Percentiles rank a stretch among this genome's conserved stretches.
Conservation (phyloP, 2,113 vertebrate species). For the Siphamia tubifer region DNA sequence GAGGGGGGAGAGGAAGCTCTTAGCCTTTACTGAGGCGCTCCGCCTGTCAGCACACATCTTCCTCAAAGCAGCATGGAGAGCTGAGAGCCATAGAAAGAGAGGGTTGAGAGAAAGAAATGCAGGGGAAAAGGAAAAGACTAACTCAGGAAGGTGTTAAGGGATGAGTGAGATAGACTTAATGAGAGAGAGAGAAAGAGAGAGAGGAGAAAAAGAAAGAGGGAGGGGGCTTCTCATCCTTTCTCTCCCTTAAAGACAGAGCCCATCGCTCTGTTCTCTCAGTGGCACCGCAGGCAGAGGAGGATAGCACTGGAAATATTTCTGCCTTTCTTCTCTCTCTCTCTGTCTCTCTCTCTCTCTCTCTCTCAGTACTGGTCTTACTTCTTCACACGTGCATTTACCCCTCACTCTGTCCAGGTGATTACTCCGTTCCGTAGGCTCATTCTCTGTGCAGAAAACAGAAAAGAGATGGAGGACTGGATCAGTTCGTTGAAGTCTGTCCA, state of each 20-base stretch:
- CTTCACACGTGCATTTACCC: neutral
- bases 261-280: slow-evolving; percentile 44
- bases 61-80: slow-evolving; percentile 49
- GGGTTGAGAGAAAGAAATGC: neutral
- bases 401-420: slow-evolving; percentile 83
- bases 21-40: slow-evolving; percentile 64
- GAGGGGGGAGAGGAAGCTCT: slow-evolving; percentile 40
- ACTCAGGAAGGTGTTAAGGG: slow-evolving; percentile 48
- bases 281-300: slow-evolving; percentile 42
- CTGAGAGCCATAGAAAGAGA: neutral
- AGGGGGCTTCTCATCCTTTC: slow-evolving; percentile 54
- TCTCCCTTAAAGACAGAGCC: slow-evolving; percentile 60
- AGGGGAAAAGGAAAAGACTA: slow-evolving; percentile 18
- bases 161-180: slow-evolving; percentile 43
- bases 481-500: slow-evolving; percentile 92
- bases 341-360: neutral
- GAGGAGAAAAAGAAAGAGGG: slow-evolving; percentile 5
- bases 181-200: slow-evolving; percentile 24
- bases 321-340: neutral
- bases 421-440: slow-evolving; percentile 92
- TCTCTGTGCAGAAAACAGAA: slow-evolving; percentile 89
- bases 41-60: slow-evolving; percentile 72
- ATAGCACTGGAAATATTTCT: slow-evolving; percentile 21
- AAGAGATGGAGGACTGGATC: slow-evolving; percentile 99
- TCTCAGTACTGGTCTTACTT: slow-evolving; percentile 44